phyloP scores from a whole-genome alignment of 2,113 vertebrate species.

The Hippocampus mohnikei region DNA sequence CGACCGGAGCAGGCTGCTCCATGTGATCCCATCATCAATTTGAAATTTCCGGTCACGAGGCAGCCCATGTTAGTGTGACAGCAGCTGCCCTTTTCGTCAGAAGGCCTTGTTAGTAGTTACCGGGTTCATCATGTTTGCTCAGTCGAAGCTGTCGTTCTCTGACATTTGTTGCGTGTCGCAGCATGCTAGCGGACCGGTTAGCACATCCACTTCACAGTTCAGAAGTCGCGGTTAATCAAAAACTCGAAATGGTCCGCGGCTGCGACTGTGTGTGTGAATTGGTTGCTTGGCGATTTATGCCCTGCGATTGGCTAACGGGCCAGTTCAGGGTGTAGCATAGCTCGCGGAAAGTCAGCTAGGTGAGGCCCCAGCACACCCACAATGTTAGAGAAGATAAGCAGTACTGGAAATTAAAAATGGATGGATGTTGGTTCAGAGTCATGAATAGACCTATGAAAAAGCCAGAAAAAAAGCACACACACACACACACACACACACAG shows the following conservation, averaged over 20 bases:
- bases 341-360: too few species aligned
- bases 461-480: neutral
- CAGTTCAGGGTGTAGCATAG: too few species aligned
- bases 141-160: neutral
- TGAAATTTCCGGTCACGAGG: neutral
- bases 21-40: neutral
- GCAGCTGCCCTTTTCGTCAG: neutral
- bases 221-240: too few species aligned
- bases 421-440: neutral
- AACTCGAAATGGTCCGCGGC: too few species aligned
- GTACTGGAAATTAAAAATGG: too few species aligned
- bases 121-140: neutral
- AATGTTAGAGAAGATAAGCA: too few species aligned
- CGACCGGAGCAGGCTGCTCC: neutral
- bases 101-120: neutral
- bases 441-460: neutral
- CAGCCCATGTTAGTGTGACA: neutral
- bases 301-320: too few species aligned
- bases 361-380: too few species aligned
- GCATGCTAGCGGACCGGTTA: too few species aligned
- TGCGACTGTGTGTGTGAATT: too few species aligned
- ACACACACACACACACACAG: neutral
- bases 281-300: too few species aligned
- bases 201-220: too few species aligned
- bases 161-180: neutral